Evolutionary conservation across 2,113 vertebrate genomes (phyloP), one percentile per base, ranked within the genome.

Genomic region (Oxyura jamaicensis): DNA sequence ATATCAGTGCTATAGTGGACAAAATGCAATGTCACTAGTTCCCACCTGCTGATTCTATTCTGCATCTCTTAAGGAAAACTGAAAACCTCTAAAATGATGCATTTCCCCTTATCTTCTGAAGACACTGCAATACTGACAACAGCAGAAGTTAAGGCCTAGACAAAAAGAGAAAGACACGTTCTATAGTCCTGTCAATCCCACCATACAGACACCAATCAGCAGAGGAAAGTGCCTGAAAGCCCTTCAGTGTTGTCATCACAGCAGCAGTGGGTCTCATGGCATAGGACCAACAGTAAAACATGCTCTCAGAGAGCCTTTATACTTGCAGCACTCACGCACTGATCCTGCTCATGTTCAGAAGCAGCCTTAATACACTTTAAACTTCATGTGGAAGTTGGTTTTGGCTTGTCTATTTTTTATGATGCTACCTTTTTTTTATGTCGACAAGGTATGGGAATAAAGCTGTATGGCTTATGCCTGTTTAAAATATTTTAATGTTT

Each of bases 241-340:
- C 67, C 31, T 69, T 19, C 67, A 42, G 4, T 19, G 6, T 7
- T 72, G 2, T 55, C 25, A 50, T n/a, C 19, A 13, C 4, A 18
- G 7, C 4, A 39, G 8, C 11, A 52, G 50, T 14, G 50, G 50
- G 12, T 52, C 13, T 25, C 50, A 52, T 25, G 22, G 23, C 22
- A 13, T 74, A n/a, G 8, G 21, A 60, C 6, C 36, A 80, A 4
- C 0, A 2, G 5, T 56, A 39, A 4, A n/a, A 55, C 13, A n/a
- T 15, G 20, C 8, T 21, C 10, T 19, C 23, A 69, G 13, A n/a
- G 26, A 58, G 8, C 5, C 1, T 76, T 88, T 62, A 42, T 20
- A 72, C 48, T 52, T 1, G 1, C 10, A 58, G 41, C 22, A 25
- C 6, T 85, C 8, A 18, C 15, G 12, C 4, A 31, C 58, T 63